These are phyloP conservation scores for Campoletis raptor DNA, from an alignment of 2,888 invertebrate genomes.

Conservation along the genomic window DNA sequence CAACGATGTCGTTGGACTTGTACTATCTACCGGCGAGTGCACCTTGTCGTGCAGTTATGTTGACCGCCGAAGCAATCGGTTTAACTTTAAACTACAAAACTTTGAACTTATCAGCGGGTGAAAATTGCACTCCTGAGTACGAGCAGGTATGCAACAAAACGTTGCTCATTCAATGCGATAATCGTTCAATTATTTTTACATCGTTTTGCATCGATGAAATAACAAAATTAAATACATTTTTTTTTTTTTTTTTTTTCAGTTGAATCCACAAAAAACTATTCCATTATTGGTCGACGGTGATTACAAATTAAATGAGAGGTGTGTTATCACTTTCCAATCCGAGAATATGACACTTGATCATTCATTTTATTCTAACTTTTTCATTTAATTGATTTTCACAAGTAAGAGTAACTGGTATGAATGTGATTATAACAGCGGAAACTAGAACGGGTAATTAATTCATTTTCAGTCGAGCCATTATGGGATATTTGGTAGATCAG, in stretches of 20 bases:
- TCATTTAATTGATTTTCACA: neutral
- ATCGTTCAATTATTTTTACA: neutral
- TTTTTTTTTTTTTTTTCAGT: conserved; percentile 68
- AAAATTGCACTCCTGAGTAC: conserved; percentile 83
- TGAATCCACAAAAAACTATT: conserved; percentile 79
- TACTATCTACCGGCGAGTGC: conserved; percentile 79
- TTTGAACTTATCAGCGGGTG: conserved; percentile 80
- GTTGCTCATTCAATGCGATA: neutral
- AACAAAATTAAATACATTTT: neutral
- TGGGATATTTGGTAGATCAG: conserved; percentile 85
- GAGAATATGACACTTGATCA: neutral
- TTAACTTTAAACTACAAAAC: conserved; percentile 81
- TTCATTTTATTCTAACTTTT: neutral
- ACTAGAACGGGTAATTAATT: conserved; percentile 33
- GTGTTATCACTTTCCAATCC: conserved; percentile 35
- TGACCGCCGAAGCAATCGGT: conserved; percentile 83
- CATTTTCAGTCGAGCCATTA: conserved; percentile 84
- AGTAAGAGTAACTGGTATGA: neutral
- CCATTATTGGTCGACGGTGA: conserved; percentile 81
- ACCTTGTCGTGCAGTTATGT: conserved; percentile 83
- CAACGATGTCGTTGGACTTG: conserved; percentile 78
- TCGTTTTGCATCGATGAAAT: neutral
- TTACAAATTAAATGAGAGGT: conserved; percentile 81
- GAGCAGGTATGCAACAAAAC: conserved; percentile 77
- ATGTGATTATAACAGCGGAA: neutral